Evolutionary conservation across 2,888 invertebrate species (phyloP).

Genomic region (Ophioninae sp.): DNA sequence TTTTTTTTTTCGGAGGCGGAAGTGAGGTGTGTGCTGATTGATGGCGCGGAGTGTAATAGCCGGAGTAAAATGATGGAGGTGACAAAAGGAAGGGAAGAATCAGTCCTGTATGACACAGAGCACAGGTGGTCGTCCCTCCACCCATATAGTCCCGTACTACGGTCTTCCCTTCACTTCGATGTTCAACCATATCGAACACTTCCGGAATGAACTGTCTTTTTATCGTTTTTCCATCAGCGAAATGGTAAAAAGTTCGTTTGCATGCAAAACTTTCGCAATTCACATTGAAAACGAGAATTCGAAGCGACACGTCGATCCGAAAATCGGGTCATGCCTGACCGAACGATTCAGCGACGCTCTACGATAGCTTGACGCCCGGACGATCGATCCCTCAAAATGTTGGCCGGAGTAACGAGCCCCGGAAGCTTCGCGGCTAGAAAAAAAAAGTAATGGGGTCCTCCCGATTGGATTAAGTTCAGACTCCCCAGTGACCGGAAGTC

Average conservation of each 20-base stretch:
- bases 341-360: background rate
- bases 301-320: background rate
- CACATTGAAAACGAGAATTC: background rate
- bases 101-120: conserved; percentile 57
- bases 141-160: conserved; percentile 43
- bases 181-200: conserved; percentile 60
- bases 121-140: conserved; percentile 64
- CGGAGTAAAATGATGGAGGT: conserved; percentile 28
- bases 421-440: conserved; percentile 13
- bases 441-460: background rate
- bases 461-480: conserved; percentile 63
- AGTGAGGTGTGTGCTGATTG: conserved; percentile 12
- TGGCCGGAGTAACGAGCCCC: background rate
- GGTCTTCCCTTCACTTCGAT: conserved; percentile 64
- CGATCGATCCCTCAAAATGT: conserved; percentile 1
- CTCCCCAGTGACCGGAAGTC: conserved; percentile 60
- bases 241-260: background rate
- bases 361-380: background rate
- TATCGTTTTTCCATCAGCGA: background rate
- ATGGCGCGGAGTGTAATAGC: conserved; percentile 7
- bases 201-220: background rate
- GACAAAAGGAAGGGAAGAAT: conserved; percentile 47
- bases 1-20: background rate
- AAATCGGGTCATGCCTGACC: background rate
- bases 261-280: background rate